Percentiles rank a stretch among this genome's conserved stretches.
These are phyloP conservation scores for Centrocercus urophasianus DNA, from an alignment of 2,113 vertebrate genomes.

Conservation along the genomic window DNA sequence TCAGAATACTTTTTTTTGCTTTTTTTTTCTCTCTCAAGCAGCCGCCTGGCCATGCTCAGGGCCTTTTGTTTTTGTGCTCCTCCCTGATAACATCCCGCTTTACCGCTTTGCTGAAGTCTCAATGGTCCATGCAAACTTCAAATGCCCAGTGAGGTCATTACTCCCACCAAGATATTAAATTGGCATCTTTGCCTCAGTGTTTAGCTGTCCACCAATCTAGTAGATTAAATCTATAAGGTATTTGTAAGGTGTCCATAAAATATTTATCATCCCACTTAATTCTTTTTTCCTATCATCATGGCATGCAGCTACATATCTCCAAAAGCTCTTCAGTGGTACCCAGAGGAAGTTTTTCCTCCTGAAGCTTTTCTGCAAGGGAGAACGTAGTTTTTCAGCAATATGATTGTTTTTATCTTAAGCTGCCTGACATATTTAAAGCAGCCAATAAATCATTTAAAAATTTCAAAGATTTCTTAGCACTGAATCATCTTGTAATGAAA, in stretches of 20 bases:
- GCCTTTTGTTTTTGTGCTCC: neutral
- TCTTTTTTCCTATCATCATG: neutral
- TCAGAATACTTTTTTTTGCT: neutral
- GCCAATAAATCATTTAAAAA: conserved; percentile 4
- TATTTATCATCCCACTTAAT: neutral
- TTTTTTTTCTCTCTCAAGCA: neutral
- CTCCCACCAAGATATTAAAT: rapidly evolving
- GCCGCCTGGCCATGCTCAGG: neutral
- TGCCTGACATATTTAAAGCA: conserved; percentile 1
- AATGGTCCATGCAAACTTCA: neutral
- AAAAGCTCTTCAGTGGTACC: neutral
- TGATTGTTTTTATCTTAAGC: conserved; percentile 9
- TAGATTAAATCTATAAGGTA: neutral
- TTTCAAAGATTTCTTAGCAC: neutral
- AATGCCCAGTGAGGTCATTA: neutral
- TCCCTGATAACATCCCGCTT: neutral
- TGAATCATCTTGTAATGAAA: conserved; percentile 5
- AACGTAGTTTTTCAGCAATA: conserved; percentile 5
- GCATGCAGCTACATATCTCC: neutral
- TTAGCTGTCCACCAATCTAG: neutral
- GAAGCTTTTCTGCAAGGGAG: neutral
- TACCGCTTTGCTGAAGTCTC: neutral
- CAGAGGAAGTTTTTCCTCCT: neutral
- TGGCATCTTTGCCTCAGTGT: neutral
- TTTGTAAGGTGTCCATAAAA: neutral